Percentiles rank a stretch among this genome's conserved stretches.
Conservation (phyloP, 2,113 vertebrate genomes). For the Callipepla squamata region DNA sequence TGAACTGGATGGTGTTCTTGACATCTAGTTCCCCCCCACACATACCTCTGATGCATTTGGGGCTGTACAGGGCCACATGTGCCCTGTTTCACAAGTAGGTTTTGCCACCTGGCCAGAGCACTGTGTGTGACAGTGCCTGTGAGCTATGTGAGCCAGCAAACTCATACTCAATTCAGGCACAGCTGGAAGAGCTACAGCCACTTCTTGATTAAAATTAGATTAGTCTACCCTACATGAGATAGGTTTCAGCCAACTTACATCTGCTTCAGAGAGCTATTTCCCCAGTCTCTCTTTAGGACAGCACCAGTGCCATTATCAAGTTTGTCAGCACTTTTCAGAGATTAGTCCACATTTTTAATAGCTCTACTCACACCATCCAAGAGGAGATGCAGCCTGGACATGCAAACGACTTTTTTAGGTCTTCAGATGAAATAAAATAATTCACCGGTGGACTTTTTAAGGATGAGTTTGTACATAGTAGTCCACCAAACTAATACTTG, state of each 20-base stretch:
- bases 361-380: background rate
- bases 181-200: slow-evolving; percentile 19
- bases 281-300: background rate
- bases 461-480: background rate
- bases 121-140: background rate
- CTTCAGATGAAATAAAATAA: slow-evolving; percentile 14
- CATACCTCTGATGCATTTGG: background rate
- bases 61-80: background rate
- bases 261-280: background rate
- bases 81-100: accelerated
- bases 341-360: slow-evolving; percentile 24
- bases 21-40: background rate
- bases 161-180: background rate
- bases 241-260: slow-evolving; percentile 39
- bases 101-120: background rate
- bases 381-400: background rate
- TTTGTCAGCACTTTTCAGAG: background rate
- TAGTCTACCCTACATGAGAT: slow-evolving; percentile 6
- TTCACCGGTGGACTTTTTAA: background rate
- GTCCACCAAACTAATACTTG: background rate
- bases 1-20: background rate
- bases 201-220: slow-evolving; percentile 29
- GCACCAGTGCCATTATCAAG: background rate
- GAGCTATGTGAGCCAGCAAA: background rate
- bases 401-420: background rate